A percentile compares a stretch with the other conserved stretches of the same genome.
These are phyloP conservation scores for Hedya salicella DNA, from an alignment of 2,888 invertebrate species.

Conservation along the genomic window DNA sequence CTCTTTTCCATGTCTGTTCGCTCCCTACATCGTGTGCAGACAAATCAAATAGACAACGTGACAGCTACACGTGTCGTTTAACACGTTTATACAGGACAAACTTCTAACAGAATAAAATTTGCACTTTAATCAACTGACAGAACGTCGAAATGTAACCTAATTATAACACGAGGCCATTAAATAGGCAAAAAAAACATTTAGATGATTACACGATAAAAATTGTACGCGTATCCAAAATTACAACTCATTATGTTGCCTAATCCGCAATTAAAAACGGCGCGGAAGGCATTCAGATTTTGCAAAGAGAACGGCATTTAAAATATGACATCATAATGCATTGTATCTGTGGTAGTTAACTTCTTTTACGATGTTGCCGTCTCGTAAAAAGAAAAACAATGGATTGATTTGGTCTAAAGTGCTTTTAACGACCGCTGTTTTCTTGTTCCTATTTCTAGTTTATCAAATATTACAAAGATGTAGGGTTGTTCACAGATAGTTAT, in stretches of 20 bases:
- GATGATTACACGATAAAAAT: slow-evolving; percentile 27
- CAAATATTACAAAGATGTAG: not conserved
- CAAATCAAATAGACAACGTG: slow-evolving; percentile 6
- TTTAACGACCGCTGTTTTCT: not conserved
- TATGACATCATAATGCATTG: slow-evolving; percentile 37
- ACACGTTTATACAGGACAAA: slow-evolving; percentile 23
- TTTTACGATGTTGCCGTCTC: slow-evolving; percentile 21
- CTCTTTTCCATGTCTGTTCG: not conserved
- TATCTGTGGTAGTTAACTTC: slow-evolving; percentile 23
- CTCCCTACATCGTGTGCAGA: not conserved
- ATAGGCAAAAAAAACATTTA: slow-evolving; percentile 22
- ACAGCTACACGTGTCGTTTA: slow-evolving; percentile 8
- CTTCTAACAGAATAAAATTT: slow-evolving; percentile 13
- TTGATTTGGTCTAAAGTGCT: not conserved
- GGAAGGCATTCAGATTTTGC: slow-evolving; percentile 19
- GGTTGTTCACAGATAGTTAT: too few relatives aligned
- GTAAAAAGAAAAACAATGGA: slow-evolving; percentile 21
- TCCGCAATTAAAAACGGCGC: slow-evolving; percentile 19
- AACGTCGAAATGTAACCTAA: slow-evolving; percentile 24
- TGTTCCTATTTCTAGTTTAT: not conserved
- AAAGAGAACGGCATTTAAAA: slow-evolving; percentile 28
- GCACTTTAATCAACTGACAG: slow-evolving; percentile 19
- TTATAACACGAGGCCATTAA: slow-evolving; percentile 25
- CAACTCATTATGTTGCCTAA: slow-evolving; percentile 24
- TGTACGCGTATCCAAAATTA: slow-evolving; percentile 25